A percentile compares a stretch with the other conserved stretches of the same genome.
Conservation (phyloP, 2,113 vertebrate species). For the Thamnophis sirtalis region DNA sequence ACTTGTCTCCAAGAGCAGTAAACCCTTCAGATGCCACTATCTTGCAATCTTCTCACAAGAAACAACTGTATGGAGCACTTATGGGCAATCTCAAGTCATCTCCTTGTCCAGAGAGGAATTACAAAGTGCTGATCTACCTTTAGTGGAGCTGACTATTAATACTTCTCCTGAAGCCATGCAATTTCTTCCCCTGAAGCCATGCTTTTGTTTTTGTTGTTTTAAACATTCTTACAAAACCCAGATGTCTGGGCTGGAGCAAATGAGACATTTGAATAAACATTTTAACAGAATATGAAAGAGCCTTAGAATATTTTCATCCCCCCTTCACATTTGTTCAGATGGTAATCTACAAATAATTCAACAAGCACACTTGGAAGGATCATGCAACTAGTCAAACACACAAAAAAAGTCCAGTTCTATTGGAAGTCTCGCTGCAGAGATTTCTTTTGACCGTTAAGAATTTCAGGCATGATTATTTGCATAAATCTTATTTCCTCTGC, state of each 20-base stretch:
- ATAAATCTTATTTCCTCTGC: slow-evolving; percentile 10
- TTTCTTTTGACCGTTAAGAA: slow-evolving; percentile 55
- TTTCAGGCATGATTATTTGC: slow-evolving; percentile 45
- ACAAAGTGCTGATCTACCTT: background rate
- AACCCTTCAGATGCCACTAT: background rate
- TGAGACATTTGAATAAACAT: background rate
- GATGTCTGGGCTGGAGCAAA: background rate
- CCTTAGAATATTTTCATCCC: background rate
- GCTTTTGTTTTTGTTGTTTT: slow-evolving; percentile 2
- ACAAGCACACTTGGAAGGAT: slow-evolving; percentile 41
- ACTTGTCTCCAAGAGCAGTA: background rate
- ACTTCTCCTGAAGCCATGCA: too few relatives aligned
- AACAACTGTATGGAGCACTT: background rate
- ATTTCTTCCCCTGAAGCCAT: background rate
- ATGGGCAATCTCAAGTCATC: background rate
- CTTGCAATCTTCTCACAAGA: background rate
- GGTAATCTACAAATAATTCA: slow-evolving; percentile 46
- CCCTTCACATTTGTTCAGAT: slow-evolving; percentile 25
- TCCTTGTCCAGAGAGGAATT: background rate
- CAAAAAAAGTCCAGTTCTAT: slow-evolving; percentile 46
- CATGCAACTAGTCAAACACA: slow-evolving; percentile 28
- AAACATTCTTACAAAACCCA: background rate
- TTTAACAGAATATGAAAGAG: slow-evolving; percentile 10
- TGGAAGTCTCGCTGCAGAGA: slow-evolving; percentile 46
- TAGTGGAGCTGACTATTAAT: background rate